Conservation (phyloP, 2,888 invertebrate genomes). For the Sinopyrophorus schimmeli region DNA sequence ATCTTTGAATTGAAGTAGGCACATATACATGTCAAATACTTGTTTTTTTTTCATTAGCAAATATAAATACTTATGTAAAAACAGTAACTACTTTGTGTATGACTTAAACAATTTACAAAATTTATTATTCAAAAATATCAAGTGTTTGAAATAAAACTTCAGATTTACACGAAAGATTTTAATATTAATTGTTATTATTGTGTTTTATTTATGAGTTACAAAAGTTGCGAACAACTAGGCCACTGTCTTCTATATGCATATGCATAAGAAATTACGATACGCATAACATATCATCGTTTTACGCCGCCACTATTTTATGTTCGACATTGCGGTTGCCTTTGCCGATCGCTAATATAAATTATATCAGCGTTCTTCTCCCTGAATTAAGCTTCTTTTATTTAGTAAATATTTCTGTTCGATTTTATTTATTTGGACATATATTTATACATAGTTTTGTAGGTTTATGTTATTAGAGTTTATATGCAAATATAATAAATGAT, state of each 20-base stretch:
- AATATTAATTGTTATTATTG: slow-evolving; percentile 41
- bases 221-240: slow-evolving; percentile 45
- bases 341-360: slow-evolving; percentile 51
- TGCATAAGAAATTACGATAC: slow-evolving; percentile 53
- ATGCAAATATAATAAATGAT: too few relatives aligned
- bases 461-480: too few relatives aligned
- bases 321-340: slow-evolving; percentile 52
- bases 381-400: slow-evolving; percentile 49
- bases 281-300: slow-evolving; percentile 49
- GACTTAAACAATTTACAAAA: too few relatives aligned
- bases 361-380: slow-evolving; percentile 47
- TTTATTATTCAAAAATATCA: too few relatives aligned
- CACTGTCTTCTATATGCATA: slow-evolving; percentile 48
- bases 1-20: too few relatives aligned
- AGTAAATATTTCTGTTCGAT: slow-evolving; percentile 52
- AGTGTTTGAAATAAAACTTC: too few relatives aligned
- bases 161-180: slow-evolving; percentile 33
- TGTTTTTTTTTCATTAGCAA: too few relatives aligned
- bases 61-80: too few relatives aligned
- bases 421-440: slow-evolving; percentile 51
- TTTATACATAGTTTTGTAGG: slow-evolving; percentile 44
- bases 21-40: too few relatives aligned
- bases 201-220: slow-evolving; percentile 36
- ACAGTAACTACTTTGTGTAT: too few relatives aligned
- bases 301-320: slow-evolving; percentile 50